Evolutionary conservation across 2,888 invertebrate species (phyloP).

Genomic region (Orthonevra nobilis): DNA sequence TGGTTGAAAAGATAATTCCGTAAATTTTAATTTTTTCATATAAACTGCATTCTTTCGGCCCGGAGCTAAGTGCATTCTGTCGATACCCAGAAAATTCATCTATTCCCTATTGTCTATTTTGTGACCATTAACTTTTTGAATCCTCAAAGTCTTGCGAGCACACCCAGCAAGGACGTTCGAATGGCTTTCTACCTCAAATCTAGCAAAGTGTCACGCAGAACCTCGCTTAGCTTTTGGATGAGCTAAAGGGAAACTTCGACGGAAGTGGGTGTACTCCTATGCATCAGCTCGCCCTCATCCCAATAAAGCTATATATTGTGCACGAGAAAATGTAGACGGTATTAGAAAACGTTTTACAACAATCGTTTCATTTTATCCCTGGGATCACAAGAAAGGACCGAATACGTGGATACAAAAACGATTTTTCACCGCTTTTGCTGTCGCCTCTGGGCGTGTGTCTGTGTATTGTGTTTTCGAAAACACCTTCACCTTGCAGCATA

Average conservation of each 20-base stretch:
- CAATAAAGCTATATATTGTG: background rate
- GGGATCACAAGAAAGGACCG: constrained; percentile 49
- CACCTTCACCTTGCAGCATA: constrained; percentile 45
- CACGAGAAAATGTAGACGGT: constrained; percentile 19
- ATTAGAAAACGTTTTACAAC: constrained; percentile 61
- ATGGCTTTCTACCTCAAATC: background rate
- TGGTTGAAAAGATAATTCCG: constrained; percentile 7
- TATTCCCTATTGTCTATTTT: constrained; percentile 17
- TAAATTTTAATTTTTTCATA: constrained; percentile 22
- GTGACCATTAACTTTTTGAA: constrained; percentile 39
- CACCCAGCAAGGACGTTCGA: background rate
- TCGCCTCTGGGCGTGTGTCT: background rate
- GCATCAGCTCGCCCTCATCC: background rate
- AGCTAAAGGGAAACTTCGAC: too few relatives aligned
- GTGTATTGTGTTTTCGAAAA: constrained; percentile 6
- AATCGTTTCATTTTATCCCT: constrained; percentile 54
- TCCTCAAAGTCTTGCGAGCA: constrained; percentile 29
- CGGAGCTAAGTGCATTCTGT: constrained; percentile 14
- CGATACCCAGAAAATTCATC: constrained; percentile 19
- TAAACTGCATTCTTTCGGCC: constrained; percentile 4
- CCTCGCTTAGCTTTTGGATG: background rate
- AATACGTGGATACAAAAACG: constrained; percentile 63
- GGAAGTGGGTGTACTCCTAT: background rate
- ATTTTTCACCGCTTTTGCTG: constrained; percentile 55
- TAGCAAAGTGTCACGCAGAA: background rate